Conservation (phyloP, 1,140 invertebrate genomes). For the Zophobas morio region DNA sequence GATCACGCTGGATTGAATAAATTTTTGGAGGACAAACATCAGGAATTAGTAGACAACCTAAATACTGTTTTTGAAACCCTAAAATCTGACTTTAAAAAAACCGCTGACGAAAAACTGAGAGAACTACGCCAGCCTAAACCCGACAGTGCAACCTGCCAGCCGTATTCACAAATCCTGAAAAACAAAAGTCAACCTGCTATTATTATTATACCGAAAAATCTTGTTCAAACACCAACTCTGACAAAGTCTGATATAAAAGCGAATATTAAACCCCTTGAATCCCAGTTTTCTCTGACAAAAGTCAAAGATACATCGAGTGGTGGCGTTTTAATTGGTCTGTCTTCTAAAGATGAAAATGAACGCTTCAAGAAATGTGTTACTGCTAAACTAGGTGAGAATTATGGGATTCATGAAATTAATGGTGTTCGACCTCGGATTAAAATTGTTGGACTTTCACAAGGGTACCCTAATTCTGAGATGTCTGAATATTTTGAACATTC, state of each 20-base stretch:
- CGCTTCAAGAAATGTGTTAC: background rate
- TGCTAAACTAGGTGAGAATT: background rate
- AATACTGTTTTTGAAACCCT: background rate
- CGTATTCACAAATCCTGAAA: conserved; percentile 2
- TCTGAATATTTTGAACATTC: background rate
- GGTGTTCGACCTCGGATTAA: background rate
- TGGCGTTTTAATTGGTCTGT: conserved; percentile 7
- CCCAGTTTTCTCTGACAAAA: background rate
- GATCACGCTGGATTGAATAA: background rate
- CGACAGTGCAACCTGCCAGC: background rate
- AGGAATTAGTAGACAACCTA: background rate
- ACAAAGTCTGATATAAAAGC: background rate
- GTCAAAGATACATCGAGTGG: conserved; percentile 2
- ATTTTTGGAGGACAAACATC: background rate
- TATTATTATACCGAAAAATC: conserved; percentile 18
- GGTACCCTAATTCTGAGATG: background rate
- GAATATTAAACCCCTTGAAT: conserved; percentile 17
- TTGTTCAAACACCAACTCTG: background rate
- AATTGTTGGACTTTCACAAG: conserved; percentile 1
- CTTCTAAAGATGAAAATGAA: conserved; percentile 8
- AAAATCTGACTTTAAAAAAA: background rate
- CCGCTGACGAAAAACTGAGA: background rate
- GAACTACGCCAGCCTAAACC: background rate
- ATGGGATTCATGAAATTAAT: conserved; percentile 6
- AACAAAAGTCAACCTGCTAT: conserved; percentile 25